Evolutionary conservation across 1,140 invertebrate genomes (phyloP), one percentile per base, ranked within the genome.

Genomic region (Drosophila takahashii): DNA sequence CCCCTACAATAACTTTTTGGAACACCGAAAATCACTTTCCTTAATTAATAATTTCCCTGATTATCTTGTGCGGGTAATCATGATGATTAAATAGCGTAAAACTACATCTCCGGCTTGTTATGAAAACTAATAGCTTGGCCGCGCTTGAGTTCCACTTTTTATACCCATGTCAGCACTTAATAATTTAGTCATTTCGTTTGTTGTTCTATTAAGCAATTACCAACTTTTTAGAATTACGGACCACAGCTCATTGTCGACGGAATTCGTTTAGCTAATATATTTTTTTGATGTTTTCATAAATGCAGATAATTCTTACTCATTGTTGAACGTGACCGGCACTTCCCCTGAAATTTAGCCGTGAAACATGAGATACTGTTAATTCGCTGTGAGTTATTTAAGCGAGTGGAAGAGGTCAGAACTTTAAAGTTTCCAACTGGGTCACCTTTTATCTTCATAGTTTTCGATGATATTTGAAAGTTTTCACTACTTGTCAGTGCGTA

Each of bases 251-350:
- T 41, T 18, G 15, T 16, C 15, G 29, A 60, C 26, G n/a, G 8
- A 41, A 41, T 62, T 41, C 53, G 18, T 10, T 26, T 62, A 41
- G 36, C 51, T 57, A 15, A 61, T 39, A 18, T 39, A 18, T 2
- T 61, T 61, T 56, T 61, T n/a, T n/a, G n/a, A n/a, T 41, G 16
- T 59, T 26, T 27, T 15, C 51, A 13, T 16, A 41, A 61, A 58
- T 29, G 34, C 26, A 41, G 59, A 61, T 57, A 56, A 15, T 42
- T 39, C 22, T 39, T 18, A 11, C 26, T 54, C 18, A n/a, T 53
- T 39, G 34, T 15, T 16, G 60, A 62, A 64, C 60, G 60, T 64
- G 60, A 64, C 37, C 52, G 18, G 13, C 15, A 42, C 54, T 60
- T 60, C 54, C 54, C 39, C 37, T 64, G 18, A 11, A 34, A 11